Conservation (phyloP, 2,113 vertebrate genomes). For the Lepisosteus osseus region DNA sequence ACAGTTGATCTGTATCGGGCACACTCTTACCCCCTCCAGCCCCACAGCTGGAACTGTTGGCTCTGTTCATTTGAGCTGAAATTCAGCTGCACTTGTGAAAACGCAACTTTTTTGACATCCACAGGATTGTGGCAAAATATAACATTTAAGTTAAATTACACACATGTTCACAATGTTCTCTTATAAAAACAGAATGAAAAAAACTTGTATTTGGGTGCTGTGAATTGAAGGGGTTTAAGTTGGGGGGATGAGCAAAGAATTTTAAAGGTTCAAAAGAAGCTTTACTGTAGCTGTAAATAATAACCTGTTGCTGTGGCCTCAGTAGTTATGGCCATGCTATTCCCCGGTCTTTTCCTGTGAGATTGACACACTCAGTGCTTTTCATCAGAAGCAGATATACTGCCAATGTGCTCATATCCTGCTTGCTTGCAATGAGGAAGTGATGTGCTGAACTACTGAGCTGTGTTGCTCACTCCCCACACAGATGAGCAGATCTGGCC, state of each 20-base stretch:
- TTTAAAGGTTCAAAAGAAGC: too few species aligned
- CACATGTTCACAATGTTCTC: neutral
- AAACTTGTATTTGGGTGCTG: slow-evolving; percentile 32
- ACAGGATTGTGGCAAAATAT: too few species aligned
- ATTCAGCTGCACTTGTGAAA: too few species aligned
- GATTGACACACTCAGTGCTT: slow-evolving; percentile 31
- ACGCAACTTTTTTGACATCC: too few species aligned
- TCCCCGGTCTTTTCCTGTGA: slow-evolving; percentile 37
- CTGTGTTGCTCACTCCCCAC: slow-evolving; percentile 27
- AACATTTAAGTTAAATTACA: neutral
- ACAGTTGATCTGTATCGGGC: neutral
- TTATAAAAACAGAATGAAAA: neutral
- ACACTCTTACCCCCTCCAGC: too few species aligned
- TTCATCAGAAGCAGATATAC: slow-evolving; percentile 33
- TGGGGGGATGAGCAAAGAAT: slow-evolving; percentile 22
- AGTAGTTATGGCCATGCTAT: slow-evolving; percentile 40
- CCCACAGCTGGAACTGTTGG: too few species aligned
- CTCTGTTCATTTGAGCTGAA: too few species aligned
- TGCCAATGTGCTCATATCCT: slow-evolving; percentile 65
- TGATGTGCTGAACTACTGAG: slow-evolving; percentile 31
- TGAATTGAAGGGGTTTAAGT: slow-evolving; percentile 37
- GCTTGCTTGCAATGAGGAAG: slow-evolving; percentile 60
- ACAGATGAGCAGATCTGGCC: slow-evolving; percentile 17
- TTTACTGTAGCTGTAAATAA: neutral
- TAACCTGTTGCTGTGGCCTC: slow-evolving; percentile 43